These are phyloP conservation scores for Sardinella longiceps DNA, from an alignment of 2,797 vertebrate species.

Conservation along the genomic window DNA sequence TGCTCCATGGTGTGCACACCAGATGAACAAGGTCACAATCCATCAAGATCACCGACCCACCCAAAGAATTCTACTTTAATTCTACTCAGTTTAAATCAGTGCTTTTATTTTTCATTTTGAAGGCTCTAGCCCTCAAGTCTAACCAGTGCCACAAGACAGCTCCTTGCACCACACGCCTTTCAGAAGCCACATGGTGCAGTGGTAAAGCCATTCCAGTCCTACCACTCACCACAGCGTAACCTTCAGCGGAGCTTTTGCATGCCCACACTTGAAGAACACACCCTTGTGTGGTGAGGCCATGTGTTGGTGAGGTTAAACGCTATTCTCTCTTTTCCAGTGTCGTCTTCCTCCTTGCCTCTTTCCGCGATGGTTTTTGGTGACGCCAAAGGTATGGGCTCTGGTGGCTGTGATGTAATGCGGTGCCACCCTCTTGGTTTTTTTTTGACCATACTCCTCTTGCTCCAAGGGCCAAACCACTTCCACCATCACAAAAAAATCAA, in stretches of 20 bases:
- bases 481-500: background rate
- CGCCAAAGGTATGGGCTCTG: background rate
- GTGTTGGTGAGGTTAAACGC: background rate
- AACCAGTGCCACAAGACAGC: background rate
- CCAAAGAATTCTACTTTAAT: background rate
- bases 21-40: background rate
- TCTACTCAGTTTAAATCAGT: background rate
- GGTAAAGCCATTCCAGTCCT: background rate
- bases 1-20: background rate
- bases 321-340: background rate
- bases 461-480: background rate
- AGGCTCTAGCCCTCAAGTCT: background rate
- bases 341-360: background rate
- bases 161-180: background rate
- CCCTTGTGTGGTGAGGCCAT: conserved; percentile 10
- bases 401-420: conserved; percentile 40
- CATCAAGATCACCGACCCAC: background rate
- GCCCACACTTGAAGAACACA: background rate
- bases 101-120: background rate
- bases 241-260: background rate
- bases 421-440: conserved; percentile 33
- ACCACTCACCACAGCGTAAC: background rate
- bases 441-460: conserved; percentile 38
- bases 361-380: background rate
- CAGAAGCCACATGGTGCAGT: conserved; percentile 6